Conservation (phyloP, 2,113 vertebrate genomes). For the Onychorhynchus coronatus region DNA sequence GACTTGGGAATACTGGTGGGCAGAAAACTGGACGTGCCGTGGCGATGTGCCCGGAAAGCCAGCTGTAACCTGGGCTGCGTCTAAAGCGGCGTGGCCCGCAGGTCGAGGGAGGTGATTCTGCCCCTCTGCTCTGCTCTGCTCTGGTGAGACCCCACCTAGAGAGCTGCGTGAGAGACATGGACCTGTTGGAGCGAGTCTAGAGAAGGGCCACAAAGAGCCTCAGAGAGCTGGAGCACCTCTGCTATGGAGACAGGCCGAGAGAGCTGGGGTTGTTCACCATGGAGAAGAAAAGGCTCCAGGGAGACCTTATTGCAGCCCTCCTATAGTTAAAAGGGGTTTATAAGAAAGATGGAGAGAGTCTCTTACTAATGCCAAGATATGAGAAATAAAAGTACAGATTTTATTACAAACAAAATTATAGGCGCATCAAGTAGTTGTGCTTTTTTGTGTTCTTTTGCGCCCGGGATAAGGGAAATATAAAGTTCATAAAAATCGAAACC, state of each 20-base stretch:
- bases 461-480: no score
- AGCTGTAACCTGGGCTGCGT: rapidly evolving
- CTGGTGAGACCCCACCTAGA: not conserved
- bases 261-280: not conserved
- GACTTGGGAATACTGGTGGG: no score
- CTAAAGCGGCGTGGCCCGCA: rapidly evolving
- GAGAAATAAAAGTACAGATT: no score
- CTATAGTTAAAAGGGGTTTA: no score
- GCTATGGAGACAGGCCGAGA: rapidly evolving
- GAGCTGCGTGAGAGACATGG: rapidly evolving
- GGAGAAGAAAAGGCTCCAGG: not conserved
- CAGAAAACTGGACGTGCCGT: rapidly evolving
- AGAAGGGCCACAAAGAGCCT: rapidly evolving
- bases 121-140: rapidly evolving
- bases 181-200: rapidly evolving
- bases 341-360: not conserved
- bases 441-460: no score
- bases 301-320: not conserved
- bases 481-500: no score
- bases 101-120: rapidly evolving
- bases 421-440: no score
- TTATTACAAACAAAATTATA: no score
- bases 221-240: not conserved
- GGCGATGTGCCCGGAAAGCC: not conserved
- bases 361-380: not conserved